These are phyloP conservation scores for Campylomormyrus numenius DNA, from an alignment of 2,113 vertebrate species.

Conservation along the genomic window DNA sequence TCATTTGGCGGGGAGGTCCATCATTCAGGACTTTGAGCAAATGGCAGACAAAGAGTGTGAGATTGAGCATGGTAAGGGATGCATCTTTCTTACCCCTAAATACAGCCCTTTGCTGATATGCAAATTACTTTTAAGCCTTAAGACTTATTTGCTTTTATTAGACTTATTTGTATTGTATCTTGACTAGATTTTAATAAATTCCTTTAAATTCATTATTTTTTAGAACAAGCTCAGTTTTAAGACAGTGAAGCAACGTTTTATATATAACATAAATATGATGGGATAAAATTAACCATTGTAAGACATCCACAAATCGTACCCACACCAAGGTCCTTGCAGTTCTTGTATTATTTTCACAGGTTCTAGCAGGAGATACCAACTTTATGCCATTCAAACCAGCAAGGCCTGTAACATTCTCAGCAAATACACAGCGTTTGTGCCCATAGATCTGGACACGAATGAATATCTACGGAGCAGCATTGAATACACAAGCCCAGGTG, in stretches of 20 bases:
- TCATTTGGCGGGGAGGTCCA: constrained; percentile 81
- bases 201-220: too few species aligned
- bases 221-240: too few species aligned
- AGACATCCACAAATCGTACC: not conserved
- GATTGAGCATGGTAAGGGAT: constrained; percentile 76
- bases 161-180: too few species aligned
- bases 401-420: constrained; percentile 86
- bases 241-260: too few species aligned
- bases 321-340: not conserved
- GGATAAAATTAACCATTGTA: not conserved
- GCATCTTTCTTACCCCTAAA: not conserved
- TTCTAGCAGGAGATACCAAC: constrained; percentile 72
- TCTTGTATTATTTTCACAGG: constrained; percentile 53
- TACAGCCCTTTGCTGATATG: not conserved
- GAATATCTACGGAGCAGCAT: constrained; percentile 70
- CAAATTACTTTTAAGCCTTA: not conserved
- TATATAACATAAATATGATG: not conserved
- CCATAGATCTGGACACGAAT: constrained; percentile 78
- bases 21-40: constrained; percentile 86
- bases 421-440: constrained; percentile 82
- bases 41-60: constrained; percentile 77
- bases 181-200: too few species aligned
- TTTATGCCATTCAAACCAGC: constrained; percentile 81
- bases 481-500: constrained; percentile 71
- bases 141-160: too few species aligned